Evolutionary conservation across 2,888 invertebrate species (phyloP).

Genomic region (Drosophila cognata): DNA sequence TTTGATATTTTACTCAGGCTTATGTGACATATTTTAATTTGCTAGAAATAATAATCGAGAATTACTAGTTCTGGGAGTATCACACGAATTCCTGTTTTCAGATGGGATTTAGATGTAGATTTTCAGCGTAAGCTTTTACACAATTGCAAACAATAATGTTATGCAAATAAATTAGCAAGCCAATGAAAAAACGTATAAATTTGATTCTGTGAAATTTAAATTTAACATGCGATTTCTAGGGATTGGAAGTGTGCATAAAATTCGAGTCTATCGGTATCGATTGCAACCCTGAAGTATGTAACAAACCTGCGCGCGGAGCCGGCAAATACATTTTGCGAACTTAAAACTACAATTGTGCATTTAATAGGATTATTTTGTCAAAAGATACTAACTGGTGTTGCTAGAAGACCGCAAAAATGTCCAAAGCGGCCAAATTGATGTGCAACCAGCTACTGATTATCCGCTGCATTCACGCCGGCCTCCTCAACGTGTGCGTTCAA

Average conservation of each 20-base stretch:
- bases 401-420: conserved; percentile 27
- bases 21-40: not conserved
- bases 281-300: conserved; percentile 18
- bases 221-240: not conserved
- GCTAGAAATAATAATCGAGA: not conserved
- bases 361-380: not conserved
- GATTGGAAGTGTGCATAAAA: not conserved
- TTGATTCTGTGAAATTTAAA: not conserved
- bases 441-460: conserved; percentile 80
- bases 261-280: conserved; percentile 3
- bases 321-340: conserved; percentile 10
- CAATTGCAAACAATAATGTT: not conserved
- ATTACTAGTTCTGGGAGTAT: not conserved
- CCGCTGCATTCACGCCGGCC: conserved; percentile 85
- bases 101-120: not conserved
- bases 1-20: not conserved
- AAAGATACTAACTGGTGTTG: not conserved
- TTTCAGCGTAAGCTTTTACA: not conserved
- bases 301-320: conserved; percentile 41
- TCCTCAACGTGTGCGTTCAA: conserved; percentile 87
- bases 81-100: not conserved
- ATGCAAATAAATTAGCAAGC: not conserved
- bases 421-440: conserved; percentile 6
- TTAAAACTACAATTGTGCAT: not conserved
- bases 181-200: not conserved